These are phyloP conservation scores for Pangasius mekongensis DNA, from an alignment of 2,797 vertebrate species.

Conservation along the genomic window DNA sequence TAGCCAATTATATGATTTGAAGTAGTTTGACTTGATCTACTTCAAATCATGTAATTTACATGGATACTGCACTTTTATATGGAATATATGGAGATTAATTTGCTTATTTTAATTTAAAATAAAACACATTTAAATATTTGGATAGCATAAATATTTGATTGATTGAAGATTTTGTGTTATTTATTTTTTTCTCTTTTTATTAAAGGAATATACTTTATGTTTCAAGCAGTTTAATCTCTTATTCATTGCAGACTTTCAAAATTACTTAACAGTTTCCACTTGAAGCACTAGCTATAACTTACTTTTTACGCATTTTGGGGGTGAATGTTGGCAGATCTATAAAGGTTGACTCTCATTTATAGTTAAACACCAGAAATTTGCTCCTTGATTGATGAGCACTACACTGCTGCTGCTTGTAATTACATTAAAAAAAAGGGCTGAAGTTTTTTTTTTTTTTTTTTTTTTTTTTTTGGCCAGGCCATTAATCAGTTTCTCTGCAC, in stretches of 20 bases:
- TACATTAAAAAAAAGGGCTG: not conserved
- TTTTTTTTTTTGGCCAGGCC: not conserved
- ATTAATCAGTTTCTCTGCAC: not conserved
- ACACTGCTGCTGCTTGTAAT: not conserved
- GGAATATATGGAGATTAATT: not conserved
- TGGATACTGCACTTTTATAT: not conserved
- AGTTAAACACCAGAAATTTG: conserved; percentile 1
- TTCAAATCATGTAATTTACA: not conserved
- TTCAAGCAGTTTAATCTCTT: conserved; percentile 8
- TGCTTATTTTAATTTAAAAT: not conserved
- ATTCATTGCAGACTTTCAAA: not conserved
- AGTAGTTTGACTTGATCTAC: not conserved
- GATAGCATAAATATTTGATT: not conserved
- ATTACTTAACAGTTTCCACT: not conserved
- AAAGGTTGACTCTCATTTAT: not conserved
- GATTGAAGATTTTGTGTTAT: not conserved
- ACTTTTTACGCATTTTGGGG: not conserved
- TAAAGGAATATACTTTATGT: not conserved
- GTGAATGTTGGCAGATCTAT: not conserved
- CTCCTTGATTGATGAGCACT: conserved; percentile 6
- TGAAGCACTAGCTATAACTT: not conserved
- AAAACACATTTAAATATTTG: not conserved
- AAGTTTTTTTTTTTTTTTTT: not conserved
- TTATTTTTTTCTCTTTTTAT: not conserved
- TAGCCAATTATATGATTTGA: not conserved